Percentiles rank a stretch among this genome's conserved stretches.
These are phyloP conservation scores for Lagopus leucura DNA, from an alignment of 2,113 vertebrate genomes.

Conservation along the genomic window DNA sequence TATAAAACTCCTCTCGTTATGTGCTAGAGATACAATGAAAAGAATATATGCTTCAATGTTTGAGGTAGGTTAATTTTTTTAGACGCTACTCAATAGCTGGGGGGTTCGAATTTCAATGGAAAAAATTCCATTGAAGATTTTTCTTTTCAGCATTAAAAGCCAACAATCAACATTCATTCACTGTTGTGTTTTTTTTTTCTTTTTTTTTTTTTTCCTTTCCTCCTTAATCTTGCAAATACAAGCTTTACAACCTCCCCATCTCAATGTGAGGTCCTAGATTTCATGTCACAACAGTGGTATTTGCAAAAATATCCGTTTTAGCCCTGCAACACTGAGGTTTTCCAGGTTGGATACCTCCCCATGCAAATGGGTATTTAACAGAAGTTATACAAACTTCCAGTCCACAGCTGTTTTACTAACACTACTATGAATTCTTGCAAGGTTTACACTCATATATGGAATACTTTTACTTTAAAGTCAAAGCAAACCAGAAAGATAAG, in stretches of 20 bases:
- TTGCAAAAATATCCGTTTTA: not conserved
- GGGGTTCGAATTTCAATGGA: constrained; percentile 19
- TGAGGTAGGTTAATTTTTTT: not conserved
- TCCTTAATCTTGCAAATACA: not conserved
- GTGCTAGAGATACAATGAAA: not conserved
- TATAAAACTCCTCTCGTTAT: not conserved
- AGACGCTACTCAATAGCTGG: not conserved
- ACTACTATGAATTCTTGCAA: not conserved
- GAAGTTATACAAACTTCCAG: not conserved
- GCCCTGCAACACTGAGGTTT: not conserved
- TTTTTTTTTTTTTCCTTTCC: not conserved
- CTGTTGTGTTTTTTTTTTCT: not conserved
- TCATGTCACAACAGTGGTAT: not conserved
- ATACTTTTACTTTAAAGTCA: not conserved
- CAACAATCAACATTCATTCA: not conserved
- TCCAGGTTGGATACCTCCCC: not conserved
- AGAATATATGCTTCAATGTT: not conserved
- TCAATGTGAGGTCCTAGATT: constrained; percentile 7
- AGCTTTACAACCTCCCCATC: not conserved
- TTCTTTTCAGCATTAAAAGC: not conserved
- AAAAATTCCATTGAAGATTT: not conserved
- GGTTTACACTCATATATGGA: not conserved
- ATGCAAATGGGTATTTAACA: not conserved
- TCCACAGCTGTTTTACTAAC: not conserved
- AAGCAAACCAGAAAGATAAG: constrained; percentile 6